Evolutionary conservation across 2,797 vertebrate species (phyloP), one percentile per base, ranked within the genome.

Genomic region (Harpagifer antarcticus): DNA sequence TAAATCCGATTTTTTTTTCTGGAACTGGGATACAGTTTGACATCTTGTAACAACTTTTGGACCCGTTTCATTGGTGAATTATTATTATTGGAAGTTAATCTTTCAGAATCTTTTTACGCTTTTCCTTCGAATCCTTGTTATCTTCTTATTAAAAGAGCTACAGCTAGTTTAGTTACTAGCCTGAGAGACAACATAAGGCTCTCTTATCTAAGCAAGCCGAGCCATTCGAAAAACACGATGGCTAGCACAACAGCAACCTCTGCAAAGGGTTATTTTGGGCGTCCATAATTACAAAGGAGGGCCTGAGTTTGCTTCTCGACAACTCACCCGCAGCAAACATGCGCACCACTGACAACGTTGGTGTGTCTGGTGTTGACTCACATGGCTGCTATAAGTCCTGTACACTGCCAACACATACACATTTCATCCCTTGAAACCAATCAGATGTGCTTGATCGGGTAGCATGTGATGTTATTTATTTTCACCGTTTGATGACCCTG

Each of bases 241-340:
- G 65, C 74, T 67, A 78, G 74, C 87, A 64, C 72, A 78, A 62
- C 86, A 76, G 72, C 64, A 82, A 33, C 72, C 68, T 75, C 67
- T 81, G 85, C 82, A 42, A 68, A 61, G 70, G 62, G 93, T 91
- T 96, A 96, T 97, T 97, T 96, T 92, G 49, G 86, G 92, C 93
- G 79, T 80, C 91, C 93, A 89, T 94, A 94, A 97, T 97, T 97
- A 97, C 92, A 96, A 90, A 91, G 94, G 83, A 95, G 76, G 88
- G 87, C 84, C 80, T 83, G 79, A 84, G 74, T 85, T 73, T 68
- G 84, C 82, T 88, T 86, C 79, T 88, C 60, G 5, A 68, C 76
- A 62, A 72, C 69, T 89, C 80, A 49, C 78, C 85, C 70, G 56
- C 81, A 89, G 86, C 75, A 80, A 86, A 85, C 78, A 0, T 85